These are phyloP conservation scores for Protophormia terraenovae DNA, from an alignment of 2,888 invertebrate genomes.

Conservation along the genomic window DNA sequence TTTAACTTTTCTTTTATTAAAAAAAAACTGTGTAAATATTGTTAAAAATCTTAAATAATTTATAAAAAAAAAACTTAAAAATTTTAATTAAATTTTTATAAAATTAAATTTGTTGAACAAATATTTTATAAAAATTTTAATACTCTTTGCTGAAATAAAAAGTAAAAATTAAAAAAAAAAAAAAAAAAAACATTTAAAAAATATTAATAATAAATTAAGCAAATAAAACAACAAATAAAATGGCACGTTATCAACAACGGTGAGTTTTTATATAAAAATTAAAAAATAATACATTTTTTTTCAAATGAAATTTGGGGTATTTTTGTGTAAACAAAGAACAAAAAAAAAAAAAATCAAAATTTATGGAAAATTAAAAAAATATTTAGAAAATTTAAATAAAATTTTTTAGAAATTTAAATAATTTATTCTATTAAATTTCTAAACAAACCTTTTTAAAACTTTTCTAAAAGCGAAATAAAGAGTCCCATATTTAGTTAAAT, in stretches of 20 bases:
- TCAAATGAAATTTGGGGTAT: too few relatives aligned
- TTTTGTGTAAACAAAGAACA: neutral
- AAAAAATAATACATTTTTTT: too few relatives aligned
- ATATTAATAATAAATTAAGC: neutral
- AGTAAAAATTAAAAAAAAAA: neutral
- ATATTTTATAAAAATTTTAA: neutral
- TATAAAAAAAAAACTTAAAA: neutral
- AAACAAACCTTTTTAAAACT: too few relatives aligned
- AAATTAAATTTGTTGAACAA: neutral
- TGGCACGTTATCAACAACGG: slow-evolving; percentile 67
- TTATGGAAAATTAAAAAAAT: too few relatives aligned
- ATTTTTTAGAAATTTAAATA: too few relatives aligned
- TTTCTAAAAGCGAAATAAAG: too few relatives aligned
- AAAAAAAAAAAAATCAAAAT: too few relatives aligned
- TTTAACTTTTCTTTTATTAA: neutral
- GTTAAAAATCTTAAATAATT: neutral
- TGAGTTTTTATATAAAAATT: slow-evolving; percentile 49
- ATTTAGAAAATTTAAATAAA: too few relatives aligned
- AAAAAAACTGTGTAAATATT: neutral
- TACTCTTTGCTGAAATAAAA: neutral
- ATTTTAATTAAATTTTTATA: neutral
- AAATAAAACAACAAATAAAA: slow-evolving; percentile 27
- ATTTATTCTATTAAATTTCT: too few relatives aligned
- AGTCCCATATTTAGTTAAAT: too few relatives aligned
- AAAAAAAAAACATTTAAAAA: neutral